Conservation (phyloP, 2,888 invertebrate genomes). For the Thymelicus lineola region DNA sequence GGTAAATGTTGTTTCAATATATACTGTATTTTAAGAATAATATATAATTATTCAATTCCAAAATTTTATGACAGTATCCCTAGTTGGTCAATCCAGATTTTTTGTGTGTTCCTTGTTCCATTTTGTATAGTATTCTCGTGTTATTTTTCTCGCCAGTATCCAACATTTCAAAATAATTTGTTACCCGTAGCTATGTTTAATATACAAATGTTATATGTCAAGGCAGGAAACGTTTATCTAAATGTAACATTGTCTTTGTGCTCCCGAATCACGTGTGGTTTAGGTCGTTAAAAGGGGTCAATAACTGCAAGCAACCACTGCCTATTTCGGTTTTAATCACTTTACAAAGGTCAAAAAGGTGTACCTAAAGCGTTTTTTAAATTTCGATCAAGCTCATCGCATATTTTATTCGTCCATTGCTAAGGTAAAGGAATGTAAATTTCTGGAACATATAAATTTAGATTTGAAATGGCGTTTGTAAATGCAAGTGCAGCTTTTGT, state of each 20-base stretch:
- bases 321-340: conserved; percentile 55
- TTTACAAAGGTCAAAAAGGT: conserved; percentile 42
- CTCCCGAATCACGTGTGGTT: conserved; percentile 79
- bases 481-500: conserved; percentile 56
- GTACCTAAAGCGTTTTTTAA: conserved; percentile 13
- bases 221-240: conserved; percentile 3
- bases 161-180: conserved; percentile 1
- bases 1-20: conserved; percentile 71
- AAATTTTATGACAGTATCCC: conserved; percentile 42
- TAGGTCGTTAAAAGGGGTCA: conserved; percentile 79
- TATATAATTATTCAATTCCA: conserved; percentile 28
- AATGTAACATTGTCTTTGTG: conserved; percentile 57
- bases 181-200: conserved; percentile 6
- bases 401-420: not conserved
- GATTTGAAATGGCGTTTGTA: conserved; percentile 49
- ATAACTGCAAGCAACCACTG: conserved; percentile 70
- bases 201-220: not conserved
- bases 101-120: conserved; percentile 43
- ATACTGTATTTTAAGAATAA: conserved; percentile 36
- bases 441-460: conserved; percentile 39
- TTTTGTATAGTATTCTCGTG: conserved; percentile 39
- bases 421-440: conserved; percentile 12
- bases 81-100: conserved; percentile 42
- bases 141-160: conserved; percentile 35
- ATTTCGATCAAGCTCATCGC: conserved; percentile 2